Base-by-base conservation (phyloP, 1,140 invertebrate genomes). In the Zaprionus tsacasi region DNA sequence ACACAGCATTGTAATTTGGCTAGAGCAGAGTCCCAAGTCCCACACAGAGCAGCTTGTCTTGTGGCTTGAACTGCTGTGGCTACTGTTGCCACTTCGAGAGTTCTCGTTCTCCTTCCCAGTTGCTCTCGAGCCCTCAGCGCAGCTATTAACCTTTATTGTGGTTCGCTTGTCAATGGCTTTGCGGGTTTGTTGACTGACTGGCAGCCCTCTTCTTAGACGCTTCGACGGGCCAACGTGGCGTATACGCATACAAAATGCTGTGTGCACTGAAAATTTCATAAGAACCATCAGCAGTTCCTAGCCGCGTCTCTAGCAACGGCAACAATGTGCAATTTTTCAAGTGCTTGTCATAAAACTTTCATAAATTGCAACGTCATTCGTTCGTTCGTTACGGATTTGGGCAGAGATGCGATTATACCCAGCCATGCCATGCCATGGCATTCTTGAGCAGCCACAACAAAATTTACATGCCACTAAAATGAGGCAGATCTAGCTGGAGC, bases 401-500 rank as follows among this genome's bases (percentile, higher is more conserved):
- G 54, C 74, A 68, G 77, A 71, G 70, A 40, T 57, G 27, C 43
- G 27, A 35, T 54, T 79, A 36, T 7, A 45, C 45, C n/a, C n/a
- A n/a, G n/a, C n/a, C n/a, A n/a, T n/a, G n/a, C n/a, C n/a, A n/a
- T n/a, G n/a, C n/a, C 17, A 65, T 33, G 43, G 55, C 30, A 17
- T 63, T 40, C 66, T 52, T 58, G 77, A 78, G 70, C 77, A 70
- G 69, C 64, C 63, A 79, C 57, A 64, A 55, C 45, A 30, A 70
- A 80, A 85, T 80, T 85, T 80, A 83, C 81, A 83, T 85, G 77
- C 52, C 81, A 85, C 79, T 82, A 80, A 85, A 83, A 75, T 52
- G n/a, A 55, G 56, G 64, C 45, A 59, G n/a, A 48, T 54, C 25
- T 40, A 33, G 38, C 2, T 15, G 40, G 6, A 45, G 63, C 68